Evolutionary conservation across 2,888 invertebrate genomes (phyloP), one percentile per base, ranked within the genome.

Genomic region (Hanleya hanleyi): DNA sequence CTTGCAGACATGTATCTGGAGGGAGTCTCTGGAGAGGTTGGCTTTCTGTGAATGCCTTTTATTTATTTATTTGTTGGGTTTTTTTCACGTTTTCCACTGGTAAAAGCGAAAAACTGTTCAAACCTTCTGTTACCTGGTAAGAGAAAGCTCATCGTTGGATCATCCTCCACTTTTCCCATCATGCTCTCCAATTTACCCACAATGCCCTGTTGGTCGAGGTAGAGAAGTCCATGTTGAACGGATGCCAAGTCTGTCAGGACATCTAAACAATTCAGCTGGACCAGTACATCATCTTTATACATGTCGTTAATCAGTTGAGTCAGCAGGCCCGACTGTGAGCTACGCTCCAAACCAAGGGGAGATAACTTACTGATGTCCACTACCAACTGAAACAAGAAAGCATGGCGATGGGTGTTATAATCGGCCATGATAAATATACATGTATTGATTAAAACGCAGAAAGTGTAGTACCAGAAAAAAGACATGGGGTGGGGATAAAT

Each of bases 221-320:
- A 96, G 51, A 92, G 91, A 6, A 96, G 93, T 0, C 97, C 96
- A 86, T 95, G 94, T 68, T 94, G 92, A 68, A 93, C 93, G 29
- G 93, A 88, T 0, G 94, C 95, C 61, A 97, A 90, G 64, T 93
- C 93, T 0, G 95, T 94, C 47, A 97, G 87, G 51, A 96, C 91
- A 90, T 97, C 96, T 67, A 97, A 90, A 68, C 95, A 93, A 88
- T 96, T 97, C 74, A 97, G 91, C 89, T 95, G 95, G 51, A 95
- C 91, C 65, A 97, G 91, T 50, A 96, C 91, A 91, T 97, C 97
- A 76, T 94, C 92, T 61, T 92, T 92, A 66, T 94, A 91, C 29
- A 96, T 87, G 87, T 95, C 94, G 36, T 92, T 89, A 26, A 96
- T 87, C 83, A 96, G 93, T 75, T 92, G 92, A 22, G 93, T 92